A percentile compares a stretch with the other conserved stretches of the same genome.
phyloP scores from a whole-genome alignment of 1,140 invertebrate species.

The Telenomus remus region DNA sequence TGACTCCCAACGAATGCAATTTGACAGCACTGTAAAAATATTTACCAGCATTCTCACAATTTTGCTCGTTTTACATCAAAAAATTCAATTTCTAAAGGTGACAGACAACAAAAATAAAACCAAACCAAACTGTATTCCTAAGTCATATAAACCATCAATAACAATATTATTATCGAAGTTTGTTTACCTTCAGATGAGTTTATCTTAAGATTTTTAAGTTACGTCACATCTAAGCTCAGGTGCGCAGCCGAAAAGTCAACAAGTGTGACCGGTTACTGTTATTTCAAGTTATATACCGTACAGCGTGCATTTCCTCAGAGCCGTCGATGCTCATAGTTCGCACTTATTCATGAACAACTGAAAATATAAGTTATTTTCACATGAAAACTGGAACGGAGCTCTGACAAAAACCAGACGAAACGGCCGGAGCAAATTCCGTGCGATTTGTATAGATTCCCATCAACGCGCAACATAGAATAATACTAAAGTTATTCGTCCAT shows the following conservation, averaged over 20 bases:
- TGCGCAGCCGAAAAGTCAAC: slow-evolving; percentile 67
- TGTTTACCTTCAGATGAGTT: too few relatives aligned
- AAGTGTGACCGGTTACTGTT: slow-evolving; percentile 75
- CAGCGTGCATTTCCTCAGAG: slow-evolving; percentile 65
- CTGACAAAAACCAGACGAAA: background rate
- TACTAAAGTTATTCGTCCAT: background rate
- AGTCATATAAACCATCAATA: too few relatives aligned
- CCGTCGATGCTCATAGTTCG: slow-evolving; percentile 51
- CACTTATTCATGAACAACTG: slow-evolving; percentile 49
- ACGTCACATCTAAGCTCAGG: slow-evolving; percentile 23
- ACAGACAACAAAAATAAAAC: too few relatives aligned
- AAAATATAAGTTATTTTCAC: slow-evolving; percentile 35
- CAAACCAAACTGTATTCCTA: too few relatives aligned
- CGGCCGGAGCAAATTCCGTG: background rate
- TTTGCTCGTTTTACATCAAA: too few relatives aligned
- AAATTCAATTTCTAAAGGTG: too few relatives aligned
- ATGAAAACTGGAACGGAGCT: slow-evolving; percentile 28
- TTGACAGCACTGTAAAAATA: too few relatives aligned
- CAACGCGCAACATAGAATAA: slow-evolving; percentile 1
- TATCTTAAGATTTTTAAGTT: too few relatives aligned
- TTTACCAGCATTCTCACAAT: too few relatives aligned
- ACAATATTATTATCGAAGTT: too few relatives aligned
- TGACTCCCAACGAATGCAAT: slow-evolving; percentile 17
- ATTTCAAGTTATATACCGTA: slow-evolving; percentile 69
- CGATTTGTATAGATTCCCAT: slow-evolving; percentile 9